Evolutionary conservation across 2,797 vertebrate species (phyloP), one percentile per base, ranked within the genome.

Genomic region (Crenuchus spilurus): DNA sequence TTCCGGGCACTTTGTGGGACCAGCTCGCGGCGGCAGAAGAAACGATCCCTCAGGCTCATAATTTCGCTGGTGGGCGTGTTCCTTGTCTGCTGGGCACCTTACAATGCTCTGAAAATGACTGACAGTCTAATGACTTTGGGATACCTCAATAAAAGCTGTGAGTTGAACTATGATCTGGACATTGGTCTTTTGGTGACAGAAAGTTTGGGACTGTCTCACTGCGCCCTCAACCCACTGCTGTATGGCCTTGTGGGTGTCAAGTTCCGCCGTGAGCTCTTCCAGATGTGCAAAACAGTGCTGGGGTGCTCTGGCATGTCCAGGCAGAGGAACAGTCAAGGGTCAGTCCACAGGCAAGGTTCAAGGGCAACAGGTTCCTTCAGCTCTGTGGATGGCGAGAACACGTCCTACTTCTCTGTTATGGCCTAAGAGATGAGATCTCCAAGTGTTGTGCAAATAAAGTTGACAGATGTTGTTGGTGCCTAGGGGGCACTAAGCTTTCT

Each of bases 241-340:
- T 95, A 95, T 0, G 92, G 92, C 11, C 92, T 95, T 2, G 90
- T 93, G 4, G 94, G 94, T 1, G 89, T 92, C 37, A 94, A 93
- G 83, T 95, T 95, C 82, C 89, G 92, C 28, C 91, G 82, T 73
- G 94, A 95, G 83, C 85, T 94, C 35, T 39, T 33, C 3, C 82
- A 75, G 28, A 86, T 95, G 90, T 91, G 83, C 55, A 92, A 92
- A 72, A 83, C 77, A 51, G 41, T 86, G 55, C 85, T 93, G 74
- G 84, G 84, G 18, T 75, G 69, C 79, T 13, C 72, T 35, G 79
- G 85, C 14, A 74, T 84, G 82, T 54, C 81, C n/a, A 78, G 46
- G n/a, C 84, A 81, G 85, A 51, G 46, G 78, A 42, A 49, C 7
- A 20, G 63, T 58, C 65, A 75, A 28, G 87, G 75, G 62, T 86